Evolutionary conservation across 2,113 vertebrate genomes (phyloP).

Genomic region (Mellivora capensis): DNA sequence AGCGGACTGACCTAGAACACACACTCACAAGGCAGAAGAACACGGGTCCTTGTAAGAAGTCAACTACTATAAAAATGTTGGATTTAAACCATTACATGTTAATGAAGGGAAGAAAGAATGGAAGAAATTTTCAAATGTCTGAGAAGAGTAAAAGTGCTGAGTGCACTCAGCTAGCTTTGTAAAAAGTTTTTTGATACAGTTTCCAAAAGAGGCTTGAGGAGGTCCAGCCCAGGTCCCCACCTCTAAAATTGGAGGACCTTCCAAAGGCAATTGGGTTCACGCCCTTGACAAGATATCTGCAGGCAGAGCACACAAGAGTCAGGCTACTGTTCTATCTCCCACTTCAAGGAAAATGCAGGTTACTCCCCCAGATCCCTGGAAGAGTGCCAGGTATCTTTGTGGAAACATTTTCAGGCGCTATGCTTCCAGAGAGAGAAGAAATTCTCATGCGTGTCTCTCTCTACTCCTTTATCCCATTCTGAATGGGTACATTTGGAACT

Average conservation of each 20-base stretch:
- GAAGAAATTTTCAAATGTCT: not conserved
- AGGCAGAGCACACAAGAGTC: not conserved
- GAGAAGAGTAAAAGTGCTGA: not conserved
- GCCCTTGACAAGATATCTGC: not conserved
- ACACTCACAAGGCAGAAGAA: not conserved
- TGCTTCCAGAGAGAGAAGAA: not conserved
- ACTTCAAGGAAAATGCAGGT: not conserved
- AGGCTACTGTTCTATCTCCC: not conserved
- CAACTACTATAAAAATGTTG: not conserved
- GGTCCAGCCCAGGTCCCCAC: rapidly evolving
- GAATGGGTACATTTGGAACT: not conserved
- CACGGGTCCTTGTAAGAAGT: not conserved
- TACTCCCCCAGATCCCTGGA: not conserved
- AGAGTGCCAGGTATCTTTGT: not conserved
- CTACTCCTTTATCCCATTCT: not conserved
- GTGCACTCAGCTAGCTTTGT: not conserved
- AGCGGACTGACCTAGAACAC: not conserved
- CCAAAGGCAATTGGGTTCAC: not conserved
- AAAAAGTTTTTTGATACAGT: not conserved
- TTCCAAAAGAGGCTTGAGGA: not conserved
- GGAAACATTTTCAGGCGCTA: not conserved
- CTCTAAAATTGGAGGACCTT: not conserved
- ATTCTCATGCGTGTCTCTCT: not conserved
- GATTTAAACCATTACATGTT: not conserved
- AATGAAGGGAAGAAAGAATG: not conserved